phyloP scores from a whole-genome alignment of 2,797 vertebrate species.

The Acrossocheilus fasciatus region DNA sequence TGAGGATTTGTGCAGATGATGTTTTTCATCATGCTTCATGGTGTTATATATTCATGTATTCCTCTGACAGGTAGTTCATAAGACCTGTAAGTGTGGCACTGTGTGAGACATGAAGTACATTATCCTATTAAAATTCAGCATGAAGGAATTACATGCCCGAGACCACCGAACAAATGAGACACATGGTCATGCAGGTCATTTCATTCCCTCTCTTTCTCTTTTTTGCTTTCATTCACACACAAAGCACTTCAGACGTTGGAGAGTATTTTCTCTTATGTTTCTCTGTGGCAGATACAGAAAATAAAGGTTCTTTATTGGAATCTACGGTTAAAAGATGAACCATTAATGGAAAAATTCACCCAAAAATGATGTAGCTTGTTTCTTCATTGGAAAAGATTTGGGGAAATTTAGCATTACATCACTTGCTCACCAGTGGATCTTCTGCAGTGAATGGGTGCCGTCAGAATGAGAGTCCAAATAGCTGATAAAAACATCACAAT shows the following conservation, averaged over 20 bases:
- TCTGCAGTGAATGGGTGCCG: not conserved
- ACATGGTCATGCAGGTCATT: constrained; percentile 28
- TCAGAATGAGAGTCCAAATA: not conserved
- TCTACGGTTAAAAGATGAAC: not conserved
- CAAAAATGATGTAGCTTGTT: not conserved
- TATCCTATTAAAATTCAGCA: constrained; percentile 43
- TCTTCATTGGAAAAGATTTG: not conserved
- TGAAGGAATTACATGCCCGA: constrained; percentile 41
- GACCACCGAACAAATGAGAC: constrained; percentile 18
- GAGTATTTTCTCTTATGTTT: not conserved
- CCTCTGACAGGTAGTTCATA: constrained; percentile 42
- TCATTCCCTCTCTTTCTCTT: constrained; percentile 12
- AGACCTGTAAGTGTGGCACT: constrained; percentile 28
- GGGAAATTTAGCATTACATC: not conserved
- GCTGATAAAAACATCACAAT: not conserved
- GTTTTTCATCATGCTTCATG: constrained; percentile 18
- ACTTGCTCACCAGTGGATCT: not conserved
- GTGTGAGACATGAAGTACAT: constrained; percentile 45
- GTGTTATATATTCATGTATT: constrained; percentile 46
- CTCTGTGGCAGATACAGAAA: not conserved
- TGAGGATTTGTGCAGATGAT: constrained; percentile 26
- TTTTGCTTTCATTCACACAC: constrained; percentile 6
- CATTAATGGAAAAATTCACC: not conserved
- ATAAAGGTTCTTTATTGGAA: not conserved
- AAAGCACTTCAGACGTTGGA: not conserved